Evolutionary conservation across 2,888 invertebrate genomes (phyloP).

Genomic region (Coremacera marginata): DNA sequence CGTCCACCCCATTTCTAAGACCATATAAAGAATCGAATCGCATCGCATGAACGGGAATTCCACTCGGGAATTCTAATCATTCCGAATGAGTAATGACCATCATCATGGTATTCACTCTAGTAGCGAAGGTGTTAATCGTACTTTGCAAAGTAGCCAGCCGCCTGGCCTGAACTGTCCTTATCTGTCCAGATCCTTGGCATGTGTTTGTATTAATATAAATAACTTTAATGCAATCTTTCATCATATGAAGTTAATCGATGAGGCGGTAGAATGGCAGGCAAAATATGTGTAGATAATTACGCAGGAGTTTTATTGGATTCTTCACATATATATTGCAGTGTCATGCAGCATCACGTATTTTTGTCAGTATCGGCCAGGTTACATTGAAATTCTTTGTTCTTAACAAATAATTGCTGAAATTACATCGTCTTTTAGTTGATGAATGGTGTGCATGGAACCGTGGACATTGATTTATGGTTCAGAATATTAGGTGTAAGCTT

Average conservation of each 20-base stretch:
- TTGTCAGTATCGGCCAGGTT: not conserved
- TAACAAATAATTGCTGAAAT: constrained; percentile 19
- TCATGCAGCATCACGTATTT: not conserved
- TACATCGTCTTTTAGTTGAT: constrained; percentile 21
- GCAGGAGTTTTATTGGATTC: constrained; percentile 10
- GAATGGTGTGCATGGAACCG: not conserved
- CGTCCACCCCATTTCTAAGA: not conserved
- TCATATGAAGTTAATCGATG: constrained; percentile 59
- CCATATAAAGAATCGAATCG: not conserved
- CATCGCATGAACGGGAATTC: constrained; percentile 48
- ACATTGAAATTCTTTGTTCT: not conserved
- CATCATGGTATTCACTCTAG: constrained; percentile 38
- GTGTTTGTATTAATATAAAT: constrained; percentile 57
- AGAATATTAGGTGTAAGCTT: not conserved
- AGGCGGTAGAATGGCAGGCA: constrained; percentile 45
- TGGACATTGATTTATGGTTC: not conserved
- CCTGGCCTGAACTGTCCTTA: not conserved
- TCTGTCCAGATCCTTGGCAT: constrained; percentile 16
- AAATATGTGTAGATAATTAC: constrained; percentile 13
- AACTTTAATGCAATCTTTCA: constrained; percentile 51
- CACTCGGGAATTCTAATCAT: constrained; percentile 61
- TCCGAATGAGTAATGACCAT: constrained; percentile 59
- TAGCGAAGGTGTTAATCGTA: constrained; percentile 21
- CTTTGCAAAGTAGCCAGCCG: not conserved
- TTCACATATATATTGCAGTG: not conserved